Base-by-base conservation (phyloP, 64 coral and sea anemone species). In the Dendrophyllia cribrosa region DNA sequence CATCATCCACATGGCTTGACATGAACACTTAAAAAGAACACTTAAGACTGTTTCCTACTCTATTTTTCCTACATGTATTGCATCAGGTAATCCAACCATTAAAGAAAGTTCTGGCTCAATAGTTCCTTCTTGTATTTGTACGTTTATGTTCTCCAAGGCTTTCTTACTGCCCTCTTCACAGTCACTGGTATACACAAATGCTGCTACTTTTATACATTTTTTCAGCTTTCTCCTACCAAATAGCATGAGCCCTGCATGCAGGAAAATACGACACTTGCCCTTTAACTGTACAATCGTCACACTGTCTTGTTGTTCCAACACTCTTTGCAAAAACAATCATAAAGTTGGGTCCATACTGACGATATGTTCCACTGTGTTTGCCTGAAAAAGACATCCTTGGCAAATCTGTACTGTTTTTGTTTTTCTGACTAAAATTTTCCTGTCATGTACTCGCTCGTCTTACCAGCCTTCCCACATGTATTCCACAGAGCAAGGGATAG, bases 101-200 rank as follows among this genome's bases (percentile, higher is more conserved):
- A 92, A 92, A 65, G 90, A 79, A 51, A 92, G 79, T 80, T 92
- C 90, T 85, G 90, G 53, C 34, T 92, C 90, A 50, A 86, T 76
- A 86, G 69, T 66, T 85, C 90, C 81, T 26, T n/a, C n/a, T n/a
- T 86, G 3, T 51, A 77, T 19, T 55, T 86, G 90, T 56, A 75
- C 47, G 43, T 92, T 86, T 59, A 92, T 65, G 10, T 85, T 62
- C 55, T 92, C 90, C 90, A 92, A 51, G 61, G 90, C 90, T 65
- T 92, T 92, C 71, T 92, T 92, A n/a, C 86, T 92, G 17, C 80
- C 90, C 24, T 92, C 90, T 51, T 92, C 90, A 43, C 90, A 92
- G 51, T 92, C 90, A 53, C 79, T 86, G 25, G 79, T 92, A 86
- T 51, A 92, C n/a, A 92, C 81, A 76, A 85, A 92, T 43, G 26